Percentiles rank a stretch among this genome's conserved stretches.
These are phyloP conservation scores for Siniperca obscura DNA, from an alignment of 2,797 vertebrate genomes.

Conservation along the genomic window DNA sequence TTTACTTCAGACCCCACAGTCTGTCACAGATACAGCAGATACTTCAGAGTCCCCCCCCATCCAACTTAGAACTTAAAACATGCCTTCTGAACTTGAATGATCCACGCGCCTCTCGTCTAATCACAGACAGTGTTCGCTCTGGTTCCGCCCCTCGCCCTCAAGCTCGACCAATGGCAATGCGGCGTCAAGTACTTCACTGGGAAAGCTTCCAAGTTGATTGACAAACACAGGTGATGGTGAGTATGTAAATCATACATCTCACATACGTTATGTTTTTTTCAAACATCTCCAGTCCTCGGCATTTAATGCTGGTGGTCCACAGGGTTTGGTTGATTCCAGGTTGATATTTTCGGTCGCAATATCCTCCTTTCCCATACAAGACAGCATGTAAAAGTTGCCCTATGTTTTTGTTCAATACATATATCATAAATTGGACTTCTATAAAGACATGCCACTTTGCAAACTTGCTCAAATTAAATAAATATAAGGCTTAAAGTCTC, in stretches of 20 bases:
- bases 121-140: slow-evolving; percentile 16
- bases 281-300: background rate
- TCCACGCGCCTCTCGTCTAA: slow-evolving; percentile 63
- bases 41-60: slow-evolving; percentile 39
- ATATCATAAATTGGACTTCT: background rate
- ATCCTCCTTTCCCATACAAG: background rate
- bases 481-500: background rate
- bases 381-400: background rate
- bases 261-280: background rate
- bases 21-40: slow-evolving; percentile 7
- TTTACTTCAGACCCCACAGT: slow-evolving; percentile 22
- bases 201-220: slow-evolving; percentile 65
- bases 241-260: slow-evolving; percentile 17
- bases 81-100: slow-evolving; percentile 45
- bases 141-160: slow-evolving; percentile 52
- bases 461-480: background rate
- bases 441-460: background rate
- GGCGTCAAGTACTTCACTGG: background rate
- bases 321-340: slow-evolving; percentile 10
- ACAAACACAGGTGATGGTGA: slow-evolving; percentile 70
- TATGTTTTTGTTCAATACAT: background rate
- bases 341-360: background rate
- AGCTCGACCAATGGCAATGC: slow-evolving; percentile 70
- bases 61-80: slow-evolving; percentile 67
- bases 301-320: slow-evolving; percentile 7